Evolutionary conservation across 1,140 invertebrate genomes (phyloP).

Genomic region (Popillia japonica): DNA sequence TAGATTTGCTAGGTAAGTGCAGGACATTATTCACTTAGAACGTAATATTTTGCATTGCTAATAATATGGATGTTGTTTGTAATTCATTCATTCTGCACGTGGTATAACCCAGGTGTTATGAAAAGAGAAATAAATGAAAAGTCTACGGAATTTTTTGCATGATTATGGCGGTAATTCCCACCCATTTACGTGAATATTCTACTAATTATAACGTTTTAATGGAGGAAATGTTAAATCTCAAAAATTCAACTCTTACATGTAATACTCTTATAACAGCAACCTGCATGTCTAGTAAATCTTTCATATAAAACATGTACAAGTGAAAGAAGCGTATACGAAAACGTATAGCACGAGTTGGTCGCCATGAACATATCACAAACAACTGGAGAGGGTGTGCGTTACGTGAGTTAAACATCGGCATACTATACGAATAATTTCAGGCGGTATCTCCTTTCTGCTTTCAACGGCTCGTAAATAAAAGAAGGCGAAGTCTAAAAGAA

Average conservation of each 20-base stretch:
- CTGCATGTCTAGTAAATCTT: no score
- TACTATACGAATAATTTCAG: constrained; percentile 15
- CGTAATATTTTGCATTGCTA: not conserved
- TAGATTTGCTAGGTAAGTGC: not conserved
- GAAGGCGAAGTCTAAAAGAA: constrained; percentile 21
- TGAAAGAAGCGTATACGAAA: not conserved
- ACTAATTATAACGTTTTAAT: no score
- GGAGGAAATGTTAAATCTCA: no score
- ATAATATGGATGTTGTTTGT: not conserved
- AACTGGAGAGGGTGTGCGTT: not conserved
- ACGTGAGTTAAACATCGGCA: constrained; percentile 13
- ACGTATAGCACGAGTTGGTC: not conserved
- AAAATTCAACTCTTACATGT: no score
- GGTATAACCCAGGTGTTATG: no score
- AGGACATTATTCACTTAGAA: not conserved
- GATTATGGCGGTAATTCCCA: no score
- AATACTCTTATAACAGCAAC: no score
- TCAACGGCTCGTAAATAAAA: constrained; percentile 21
- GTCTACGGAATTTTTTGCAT: no score
- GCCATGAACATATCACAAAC: not conserved
- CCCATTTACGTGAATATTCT: no score
- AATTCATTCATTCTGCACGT: not conserved
- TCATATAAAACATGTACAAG: not conserved
- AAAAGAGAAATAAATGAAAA: no score
- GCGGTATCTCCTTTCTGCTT: constrained; percentile 7